Evolutionary conservation across 2,113 vertebrate genomes (phyloP).

Genomic region (Chionis minor): DNA sequence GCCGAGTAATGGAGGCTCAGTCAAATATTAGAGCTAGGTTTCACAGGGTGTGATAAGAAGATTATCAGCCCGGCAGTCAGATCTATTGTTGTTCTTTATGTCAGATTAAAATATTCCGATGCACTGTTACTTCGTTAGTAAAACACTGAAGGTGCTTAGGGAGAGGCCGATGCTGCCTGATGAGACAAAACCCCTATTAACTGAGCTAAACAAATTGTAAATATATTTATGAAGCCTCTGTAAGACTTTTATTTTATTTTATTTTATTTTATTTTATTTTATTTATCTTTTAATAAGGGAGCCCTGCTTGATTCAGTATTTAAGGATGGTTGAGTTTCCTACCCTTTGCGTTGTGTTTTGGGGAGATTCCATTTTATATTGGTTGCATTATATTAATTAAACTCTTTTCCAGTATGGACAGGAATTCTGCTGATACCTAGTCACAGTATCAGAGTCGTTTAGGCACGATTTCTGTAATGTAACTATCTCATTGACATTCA

Average conservation of each 20-base stretch:
- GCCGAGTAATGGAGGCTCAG: conserved; percentile 73
- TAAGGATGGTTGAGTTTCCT: not conserved
- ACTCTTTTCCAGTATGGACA: not conserved
- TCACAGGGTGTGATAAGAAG: conserved; percentile 81
- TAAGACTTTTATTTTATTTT: not conserved
- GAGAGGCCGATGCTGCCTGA: conserved; percentile 32
- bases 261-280: not conserved
- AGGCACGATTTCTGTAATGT: conserved; percentile 11
- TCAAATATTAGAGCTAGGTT: conserved; percentile 82
- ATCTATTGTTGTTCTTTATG: conserved; percentile 78
- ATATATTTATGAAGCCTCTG: conserved; percentile 15
- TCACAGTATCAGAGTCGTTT: conserved; percentile 9
- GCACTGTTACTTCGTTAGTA: conserved; percentile 76
- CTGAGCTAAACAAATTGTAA: conserved; percentile 62
- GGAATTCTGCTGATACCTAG: conserved; percentile 25
- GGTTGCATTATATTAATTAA: conserved; percentile 6
- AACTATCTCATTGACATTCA: conserved; percentile 60
- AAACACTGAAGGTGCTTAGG: conserved; percentile 67
- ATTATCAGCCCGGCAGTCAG: conserved; percentile 78
- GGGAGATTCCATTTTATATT: not conserved
- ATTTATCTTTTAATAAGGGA: not conserved
- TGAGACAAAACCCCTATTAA: conserved; percentile 67
- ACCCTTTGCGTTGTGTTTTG: not conserved
- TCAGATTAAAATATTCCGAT: conserved; percentile 84
- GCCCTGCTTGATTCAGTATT: not conserved